Evolutionary conservation across 2,888 invertebrate species (phyloP).

Genomic region (Alentia gelatinosa): DNA sequence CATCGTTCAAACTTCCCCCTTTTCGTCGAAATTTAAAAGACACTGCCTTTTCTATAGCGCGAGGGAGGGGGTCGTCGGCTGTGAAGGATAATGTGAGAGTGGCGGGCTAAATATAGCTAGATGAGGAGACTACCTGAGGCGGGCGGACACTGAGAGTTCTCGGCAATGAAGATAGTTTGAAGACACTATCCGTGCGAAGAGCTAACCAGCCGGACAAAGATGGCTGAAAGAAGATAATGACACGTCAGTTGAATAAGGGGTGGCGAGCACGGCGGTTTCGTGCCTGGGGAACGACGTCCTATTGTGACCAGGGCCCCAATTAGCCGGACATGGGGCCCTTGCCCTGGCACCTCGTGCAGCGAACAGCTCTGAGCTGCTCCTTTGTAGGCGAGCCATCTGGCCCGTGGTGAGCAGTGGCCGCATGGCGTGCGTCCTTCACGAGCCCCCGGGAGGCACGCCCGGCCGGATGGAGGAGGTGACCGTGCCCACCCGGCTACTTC

Average conservation of each 20-base stretch:
- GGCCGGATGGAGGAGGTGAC: background rate
- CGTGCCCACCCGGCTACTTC: background rate
- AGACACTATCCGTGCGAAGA: background rate
- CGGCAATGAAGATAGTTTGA: background rate
- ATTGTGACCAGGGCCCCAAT: slow-evolving; percentile 10
- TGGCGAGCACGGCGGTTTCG: background rate
- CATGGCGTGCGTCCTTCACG: background rate
- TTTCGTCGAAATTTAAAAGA: background rate
- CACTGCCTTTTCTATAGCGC: background rate
- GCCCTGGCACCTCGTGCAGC: background rate
- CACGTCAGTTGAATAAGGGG: background rate
- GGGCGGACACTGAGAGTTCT: background rate
- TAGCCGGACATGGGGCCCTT: background rate
- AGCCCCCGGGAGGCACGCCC: background rate
- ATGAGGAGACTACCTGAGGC: background rate
- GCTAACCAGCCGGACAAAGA: background rate
- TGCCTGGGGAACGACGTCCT: background rate
- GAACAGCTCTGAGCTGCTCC: background rate
- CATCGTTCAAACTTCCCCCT: background rate
- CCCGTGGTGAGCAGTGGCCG: background rate
- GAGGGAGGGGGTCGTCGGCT: too few species aligned
- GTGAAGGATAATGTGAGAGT: background rate
- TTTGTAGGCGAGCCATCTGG: background rate
- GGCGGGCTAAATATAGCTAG: background rate
- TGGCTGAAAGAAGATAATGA: background rate